Base-by-base conservation (phyloP, 2,113 vertebrate genomes). In the Pithys albifrons region DNA sequence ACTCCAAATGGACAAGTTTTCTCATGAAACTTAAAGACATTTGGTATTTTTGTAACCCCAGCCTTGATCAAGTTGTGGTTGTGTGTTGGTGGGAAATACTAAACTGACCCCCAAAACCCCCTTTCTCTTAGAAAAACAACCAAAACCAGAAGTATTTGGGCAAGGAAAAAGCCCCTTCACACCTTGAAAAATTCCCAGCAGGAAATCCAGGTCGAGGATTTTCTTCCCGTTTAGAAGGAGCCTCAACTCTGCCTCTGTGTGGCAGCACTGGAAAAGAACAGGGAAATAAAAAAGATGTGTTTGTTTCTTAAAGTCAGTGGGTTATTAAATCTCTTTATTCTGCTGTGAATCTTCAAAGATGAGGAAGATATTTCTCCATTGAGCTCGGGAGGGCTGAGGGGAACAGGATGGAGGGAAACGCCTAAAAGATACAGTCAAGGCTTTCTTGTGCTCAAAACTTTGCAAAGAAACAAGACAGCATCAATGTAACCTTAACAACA, bases 161-260 rank as follows among this genome's bases (percentile, higher is more conserved):
- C 15, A 46, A 90, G 45, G 22, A 61, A 85, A 59, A 82, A 82
- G 4, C 41, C 14, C 29, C 5, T 72, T 45, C 46, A 31, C 12
- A 59, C 18, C 23, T 28, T 74, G 69, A 31, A 35, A 55, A 48
- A 31, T 7, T 74, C 52, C 54, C 66, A 76, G 81, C 39, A 71
- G 69, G 24, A 82, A 41, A 82, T 28, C 8, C 65, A 31, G 54
- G 27, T 54, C 9, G 55, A 69, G 10, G 7, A 61, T 77, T 77
- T 43, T 66, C 13, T 54, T 52, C 7, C 58, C 3, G 4, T 29
- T 66, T 19, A 31, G 67, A 61, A 93, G 71, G 35, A 83, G 89
- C 55, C 85, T 91, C 94, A 88, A 84, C 51, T 88, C 79, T 93
- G 95, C 96, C 95, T 4, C 95, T 62, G 52, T 86, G 95, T 96